Percentiles rank a stretch among this genome's conserved stretches.
Evolutionary conservation across 2,113 vertebrate species (phyloP).

Genomic region (Tinamus guttatus): DNA sequence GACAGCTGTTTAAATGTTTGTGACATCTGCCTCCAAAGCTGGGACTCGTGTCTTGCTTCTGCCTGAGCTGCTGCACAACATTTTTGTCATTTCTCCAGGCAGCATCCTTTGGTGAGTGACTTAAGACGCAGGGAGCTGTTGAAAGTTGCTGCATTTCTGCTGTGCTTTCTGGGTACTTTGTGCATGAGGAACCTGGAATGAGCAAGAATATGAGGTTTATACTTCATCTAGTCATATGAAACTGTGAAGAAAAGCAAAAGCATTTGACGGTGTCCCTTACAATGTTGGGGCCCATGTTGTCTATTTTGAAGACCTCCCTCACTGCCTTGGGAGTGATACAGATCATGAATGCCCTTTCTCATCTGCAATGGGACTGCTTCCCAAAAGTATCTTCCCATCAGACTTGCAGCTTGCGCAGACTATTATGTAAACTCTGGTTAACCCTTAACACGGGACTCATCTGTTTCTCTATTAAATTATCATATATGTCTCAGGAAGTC

Average conservation of each 20-base stretch:
- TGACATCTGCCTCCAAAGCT: slow-evolving; percentile 72
- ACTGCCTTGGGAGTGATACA: rapidly evolving
- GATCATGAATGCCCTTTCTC: background rate
- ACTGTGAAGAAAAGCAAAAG: background rate
- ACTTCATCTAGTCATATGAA: background rate
- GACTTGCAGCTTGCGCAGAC: background rate
- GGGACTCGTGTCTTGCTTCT: background rate
- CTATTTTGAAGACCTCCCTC: background rate
- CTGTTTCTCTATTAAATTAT: background rate
- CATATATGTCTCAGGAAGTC: background rate
- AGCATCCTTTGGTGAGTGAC: background rate
- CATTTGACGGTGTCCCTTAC: background rate
- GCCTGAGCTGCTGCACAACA: background rate
- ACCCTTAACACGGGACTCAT: rapidly evolving
- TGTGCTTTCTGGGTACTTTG: background rate
- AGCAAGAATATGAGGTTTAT: background rate
- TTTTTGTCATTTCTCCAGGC: background rate
- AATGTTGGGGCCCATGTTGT: rapidly evolving
- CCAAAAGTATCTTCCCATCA: background rate
- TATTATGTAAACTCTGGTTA: background rate
- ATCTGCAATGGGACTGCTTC: background rate
- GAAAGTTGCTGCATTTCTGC: background rate
- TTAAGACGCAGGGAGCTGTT: background rate
- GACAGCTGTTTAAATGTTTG: slow-evolving; percentile 83
- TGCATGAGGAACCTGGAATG: background rate